Evolutionary conservation across 2,888 invertebrate species (phyloP).

Genomic region (Cancer borealis): DNA sequence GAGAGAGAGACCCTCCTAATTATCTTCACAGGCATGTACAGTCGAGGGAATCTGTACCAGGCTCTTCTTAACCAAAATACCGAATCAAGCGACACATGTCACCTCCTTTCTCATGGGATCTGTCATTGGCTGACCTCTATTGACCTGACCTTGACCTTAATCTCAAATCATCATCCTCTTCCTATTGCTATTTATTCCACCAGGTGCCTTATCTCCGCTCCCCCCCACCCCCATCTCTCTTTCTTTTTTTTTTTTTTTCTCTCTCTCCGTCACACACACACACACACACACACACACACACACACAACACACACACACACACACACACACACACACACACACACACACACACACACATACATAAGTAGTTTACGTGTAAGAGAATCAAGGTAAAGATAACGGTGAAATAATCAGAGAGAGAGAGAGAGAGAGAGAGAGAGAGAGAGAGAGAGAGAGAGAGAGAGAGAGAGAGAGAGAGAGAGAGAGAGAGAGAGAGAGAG

Average conservation of each 20-base stretch:
- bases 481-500: slow-evolving; percentile 6
- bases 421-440: background rate
- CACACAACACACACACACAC: slow-evolving; percentile 33
- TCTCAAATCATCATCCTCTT: no score
- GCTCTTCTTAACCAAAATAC: no score
- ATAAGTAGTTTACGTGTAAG: no score
- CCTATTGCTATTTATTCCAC: no score
- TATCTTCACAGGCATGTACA: slow-evolving; percentile 44
- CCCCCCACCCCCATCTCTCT: no score
- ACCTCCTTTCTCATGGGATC: no score
- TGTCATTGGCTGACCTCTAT: no score
- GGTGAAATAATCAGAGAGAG: background rate
- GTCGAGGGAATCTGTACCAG: no score
- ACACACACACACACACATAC: background rate
- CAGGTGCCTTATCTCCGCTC: no score
- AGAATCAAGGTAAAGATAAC: no score
- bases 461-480: slow-evolving; percentile 14
- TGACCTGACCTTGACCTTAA: no score
- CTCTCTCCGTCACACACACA: background rate
- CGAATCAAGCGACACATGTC: background rate
- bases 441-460: background rate
- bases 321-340: slow-evolving; percentile 40
- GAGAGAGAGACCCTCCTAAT: slow-evolving; percentile 20
- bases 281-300: slow-evolving; percentile 23
- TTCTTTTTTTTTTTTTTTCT: no score